These are phyloP conservation scores for Drosophila teissieri DNA, from an alignment of 1,140 invertebrate genomes.

Conservation along the genomic window DNA sequence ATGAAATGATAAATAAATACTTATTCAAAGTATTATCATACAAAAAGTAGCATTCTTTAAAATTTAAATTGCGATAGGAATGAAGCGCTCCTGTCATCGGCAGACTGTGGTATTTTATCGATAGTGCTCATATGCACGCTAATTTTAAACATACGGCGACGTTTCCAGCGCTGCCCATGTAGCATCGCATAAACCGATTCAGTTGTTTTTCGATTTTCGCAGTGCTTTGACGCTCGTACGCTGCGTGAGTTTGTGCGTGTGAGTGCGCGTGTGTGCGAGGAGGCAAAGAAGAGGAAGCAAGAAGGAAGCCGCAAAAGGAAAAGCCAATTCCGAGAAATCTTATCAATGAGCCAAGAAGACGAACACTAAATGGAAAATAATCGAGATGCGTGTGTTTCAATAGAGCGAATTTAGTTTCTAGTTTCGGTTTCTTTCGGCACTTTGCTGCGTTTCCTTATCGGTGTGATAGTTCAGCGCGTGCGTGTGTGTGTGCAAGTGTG, in stretches of 20 bases:
- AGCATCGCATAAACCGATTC: not conserved
- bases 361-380: slow-evolving; percentile 24
- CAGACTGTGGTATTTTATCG: too few relatives aligned
- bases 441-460: slow-evolving; percentile 12
- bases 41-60: too few relatives aligned
- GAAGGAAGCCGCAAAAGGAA: slow-evolving; percentile 69
- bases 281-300: slow-evolving; percentile 25
- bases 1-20: too few relatives aligned
- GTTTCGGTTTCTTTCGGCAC: slow-evolving; percentile 11
- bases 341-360: slow-evolving; percentile 60
- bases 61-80: too few relatives aligned
- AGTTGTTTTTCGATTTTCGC: slow-evolving; percentile 42
- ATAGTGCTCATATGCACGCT: too few relatives aligned
- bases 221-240: slow-evolving; percentile 25
- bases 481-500: slow-evolving; percentile 32
- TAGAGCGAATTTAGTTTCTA: slow-evolving; percentile 21
- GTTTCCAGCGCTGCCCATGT: too few relatives aligned
- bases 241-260: slow-evolving; percentile 26
- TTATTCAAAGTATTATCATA: too few relatives aligned
- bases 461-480: slow-evolving; percentile 6
- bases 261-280: slow-evolving; percentile 32
- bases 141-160: too few relatives aligned
- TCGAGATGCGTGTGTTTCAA: slow-evolving; percentile 53
- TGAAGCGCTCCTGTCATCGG: too few relatives aligned
- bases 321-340: slow-evolving; percentile 70